Evolutionary conservation across 2,888 invertebrate genomes (phyloP).

Genomic region (Cephus sareptanus): DNA sequence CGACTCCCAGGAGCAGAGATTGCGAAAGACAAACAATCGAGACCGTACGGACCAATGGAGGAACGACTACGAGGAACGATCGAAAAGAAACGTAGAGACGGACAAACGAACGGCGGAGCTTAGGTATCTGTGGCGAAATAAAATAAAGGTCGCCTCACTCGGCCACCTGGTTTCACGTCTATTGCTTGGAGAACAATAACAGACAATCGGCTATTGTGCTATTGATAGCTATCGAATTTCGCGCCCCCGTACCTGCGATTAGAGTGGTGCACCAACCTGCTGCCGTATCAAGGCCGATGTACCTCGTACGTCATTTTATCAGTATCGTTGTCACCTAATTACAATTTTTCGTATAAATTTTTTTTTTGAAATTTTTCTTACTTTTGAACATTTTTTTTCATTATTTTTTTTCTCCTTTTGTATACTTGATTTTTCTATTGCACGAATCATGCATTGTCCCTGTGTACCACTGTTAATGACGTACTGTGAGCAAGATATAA

Average conservation of each 20-base stretch:
- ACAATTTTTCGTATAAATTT: neutral
- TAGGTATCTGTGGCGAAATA: slow-evolving; percentile 35
- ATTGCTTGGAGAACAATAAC: slow-evolving; percentile 20
- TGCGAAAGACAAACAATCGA: slow-evolving; percentile 60
- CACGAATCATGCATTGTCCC: neutral
- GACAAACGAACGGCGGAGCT: slow-evolving; percentile 19
- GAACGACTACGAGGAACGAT: slow-evolving; percentile 4
- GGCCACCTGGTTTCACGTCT: slow-evolving; percentile 27
- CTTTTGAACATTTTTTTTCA: neutral
- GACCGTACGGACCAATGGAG: neutral
- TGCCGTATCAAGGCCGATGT: neutral
- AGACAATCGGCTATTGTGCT: slow-evolving; percentile 23
- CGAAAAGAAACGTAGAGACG: slow-evolving; percentile 2
- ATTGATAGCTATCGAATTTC: slow-evolving; percentile 43
- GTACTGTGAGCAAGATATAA: slow-evolving; percentile 31
- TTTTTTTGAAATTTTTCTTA: neutral
- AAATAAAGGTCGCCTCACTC: slow-evolving; percentile 38
- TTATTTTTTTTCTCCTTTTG: neutral
- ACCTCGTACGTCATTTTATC: neutral
- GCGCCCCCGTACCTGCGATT: neutral
- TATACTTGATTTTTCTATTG: neutral
- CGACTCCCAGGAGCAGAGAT: slow-evolving; percentile 50
- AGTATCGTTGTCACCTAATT: neutral
- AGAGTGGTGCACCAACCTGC: neutral
- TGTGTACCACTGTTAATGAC: neutral